A percentile compares a stretch with the other conserved stretches of the same genome.
phyloP scores from a whole-genome alignment of 2,797 vertebrate genomes.

The Spinus olivaceus region DNA sequence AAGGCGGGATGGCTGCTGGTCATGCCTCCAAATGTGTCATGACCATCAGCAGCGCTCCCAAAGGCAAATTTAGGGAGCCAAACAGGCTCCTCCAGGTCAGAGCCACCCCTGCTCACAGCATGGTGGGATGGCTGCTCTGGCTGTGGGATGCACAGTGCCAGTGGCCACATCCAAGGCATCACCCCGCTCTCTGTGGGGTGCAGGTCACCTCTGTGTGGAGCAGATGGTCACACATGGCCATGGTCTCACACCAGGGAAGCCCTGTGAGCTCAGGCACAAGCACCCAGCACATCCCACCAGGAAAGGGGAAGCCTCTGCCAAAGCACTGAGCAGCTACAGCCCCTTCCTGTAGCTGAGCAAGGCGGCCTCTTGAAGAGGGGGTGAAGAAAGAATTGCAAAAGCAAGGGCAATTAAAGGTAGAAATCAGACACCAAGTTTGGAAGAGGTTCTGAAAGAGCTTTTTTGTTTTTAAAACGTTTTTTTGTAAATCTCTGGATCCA shows the following conservation, averaged over 20 bases:
- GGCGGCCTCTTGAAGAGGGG: neutral
- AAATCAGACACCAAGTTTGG: conserved; percentile 38
- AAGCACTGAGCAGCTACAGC: neutral
- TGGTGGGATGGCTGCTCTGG: neutral
- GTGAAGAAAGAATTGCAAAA: neutral
- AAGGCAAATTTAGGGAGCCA: neutral
- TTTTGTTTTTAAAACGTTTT: conserved; percentile 20
- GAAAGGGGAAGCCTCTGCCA: neutral
- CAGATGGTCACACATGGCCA: neutral
- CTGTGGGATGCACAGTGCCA: rapidly evolving
- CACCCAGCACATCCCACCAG: neutral
- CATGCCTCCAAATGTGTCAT: neutral
- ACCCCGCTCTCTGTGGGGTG: neutral
- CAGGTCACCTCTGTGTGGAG: neutral
- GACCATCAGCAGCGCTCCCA: neutral
- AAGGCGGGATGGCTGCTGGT: neutral
- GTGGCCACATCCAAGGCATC: rapidly evolving
- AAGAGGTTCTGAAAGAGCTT: conserved; percentile 33
- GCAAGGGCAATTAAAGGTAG: conserved; percentile 15
- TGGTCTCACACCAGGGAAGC: neutral
- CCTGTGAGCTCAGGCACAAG: neutral
- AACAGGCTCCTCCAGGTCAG: neutral
- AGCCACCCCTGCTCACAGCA: rapidly evolving
- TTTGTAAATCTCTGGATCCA: neutral
- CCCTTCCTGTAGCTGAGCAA: neutral